A percentile compares a stretch with the other conserved stretches of the same genome.
Conservation (phyloP, 1,140 invertebrate species). For the Goniozus legneri region DNA sequence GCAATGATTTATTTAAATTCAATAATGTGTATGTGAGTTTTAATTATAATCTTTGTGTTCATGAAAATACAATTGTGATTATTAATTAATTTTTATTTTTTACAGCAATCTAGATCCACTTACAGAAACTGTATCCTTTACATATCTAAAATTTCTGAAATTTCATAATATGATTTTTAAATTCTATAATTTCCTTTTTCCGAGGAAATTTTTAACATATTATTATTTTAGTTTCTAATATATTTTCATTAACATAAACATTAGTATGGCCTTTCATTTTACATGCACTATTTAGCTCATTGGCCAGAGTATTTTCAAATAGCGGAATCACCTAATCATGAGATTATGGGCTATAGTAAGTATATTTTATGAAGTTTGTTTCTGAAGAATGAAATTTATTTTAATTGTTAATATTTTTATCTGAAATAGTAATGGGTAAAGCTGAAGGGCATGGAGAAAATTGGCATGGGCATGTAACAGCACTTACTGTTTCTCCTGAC, state of each 20-base stretch:
- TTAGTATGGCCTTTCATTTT: constrained; percentile 93
- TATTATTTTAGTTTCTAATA: constrained; percentile 14
- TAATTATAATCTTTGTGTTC: constrained; percentile 11
- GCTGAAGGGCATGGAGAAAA: constrained; percentile 92
- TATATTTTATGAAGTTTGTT: constrained; percentile 32
- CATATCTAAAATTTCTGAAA: constrained; percentile 8
- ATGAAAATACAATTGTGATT: constrained; percentile 14
- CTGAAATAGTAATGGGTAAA: constrained; percentile 91
- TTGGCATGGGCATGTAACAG: constrained; percentile 99
- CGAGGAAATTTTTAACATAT: too few relatives aligned
- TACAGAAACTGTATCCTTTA: constrained; percentile 86
- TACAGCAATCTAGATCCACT: constrained; percentile 94
- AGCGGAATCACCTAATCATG: constrained; percentile 88
- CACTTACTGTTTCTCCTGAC: constrained; percentile 92
- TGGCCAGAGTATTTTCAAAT: constrained; percentile 99
- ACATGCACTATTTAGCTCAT: constrained; percentile 95
- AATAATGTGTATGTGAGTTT: constrained; percentile 94
- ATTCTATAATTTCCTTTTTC: constrained; percentile 8
- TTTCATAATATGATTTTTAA: neutral
- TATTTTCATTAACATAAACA: constrained; percentile 27
- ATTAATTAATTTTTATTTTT: constrained; percentile 44
- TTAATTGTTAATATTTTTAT: constrained; percentile 10
- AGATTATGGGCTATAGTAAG: constrained; percentile 99
- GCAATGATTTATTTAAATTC: constrained; percentile 92
- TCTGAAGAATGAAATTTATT: too few relatives aligned